These are phyloP conservation scores for Dendrolimus pini DNA, from an alignment of 2,888 invertebrate species.

Conservation along the genomic window DNA sequence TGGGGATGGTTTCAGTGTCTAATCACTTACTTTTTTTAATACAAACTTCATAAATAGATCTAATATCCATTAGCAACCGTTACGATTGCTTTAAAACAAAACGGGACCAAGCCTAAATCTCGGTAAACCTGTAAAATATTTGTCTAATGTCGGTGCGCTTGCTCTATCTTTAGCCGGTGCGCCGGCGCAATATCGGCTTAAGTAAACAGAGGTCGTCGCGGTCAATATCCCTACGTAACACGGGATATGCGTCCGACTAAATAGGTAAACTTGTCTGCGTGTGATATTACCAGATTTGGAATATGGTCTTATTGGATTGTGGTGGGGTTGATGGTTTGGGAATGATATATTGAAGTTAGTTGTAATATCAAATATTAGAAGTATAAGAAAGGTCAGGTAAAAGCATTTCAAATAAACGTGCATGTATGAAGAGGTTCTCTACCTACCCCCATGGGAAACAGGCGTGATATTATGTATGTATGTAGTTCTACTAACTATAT, in stretches of 20 bases:
- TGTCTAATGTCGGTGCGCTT: background rate
- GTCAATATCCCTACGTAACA: slow-evolving; percentile 66
- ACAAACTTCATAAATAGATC: background rate
- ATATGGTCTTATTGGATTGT: background rate
- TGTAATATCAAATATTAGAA: no score
- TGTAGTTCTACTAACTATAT: no score
- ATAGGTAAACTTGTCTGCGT: slow-evolving; percentile 32
- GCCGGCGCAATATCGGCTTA: background rate
- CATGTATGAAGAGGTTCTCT: no score
- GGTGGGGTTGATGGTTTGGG: background rate
- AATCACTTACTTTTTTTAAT: no score
- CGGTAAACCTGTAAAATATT: background rate
- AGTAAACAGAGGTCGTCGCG: slow-evolving; percentile 62
- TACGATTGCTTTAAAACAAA: background rate
- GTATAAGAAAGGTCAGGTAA: no score
- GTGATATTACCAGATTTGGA: background rate
- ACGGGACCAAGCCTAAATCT: background rate
- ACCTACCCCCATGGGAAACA: no score
- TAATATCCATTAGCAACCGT: background rate
- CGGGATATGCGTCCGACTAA: slow-evolving; percentile 40
- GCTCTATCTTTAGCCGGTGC: background rate
- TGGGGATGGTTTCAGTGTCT: no score
- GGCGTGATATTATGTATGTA: no score
- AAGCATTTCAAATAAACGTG: no score
- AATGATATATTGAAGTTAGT: background rate